phyloP scores from a whole-genome alignment of 1,140 invertebrate species.

The Pseudomyrmex pallidus region DNA sequence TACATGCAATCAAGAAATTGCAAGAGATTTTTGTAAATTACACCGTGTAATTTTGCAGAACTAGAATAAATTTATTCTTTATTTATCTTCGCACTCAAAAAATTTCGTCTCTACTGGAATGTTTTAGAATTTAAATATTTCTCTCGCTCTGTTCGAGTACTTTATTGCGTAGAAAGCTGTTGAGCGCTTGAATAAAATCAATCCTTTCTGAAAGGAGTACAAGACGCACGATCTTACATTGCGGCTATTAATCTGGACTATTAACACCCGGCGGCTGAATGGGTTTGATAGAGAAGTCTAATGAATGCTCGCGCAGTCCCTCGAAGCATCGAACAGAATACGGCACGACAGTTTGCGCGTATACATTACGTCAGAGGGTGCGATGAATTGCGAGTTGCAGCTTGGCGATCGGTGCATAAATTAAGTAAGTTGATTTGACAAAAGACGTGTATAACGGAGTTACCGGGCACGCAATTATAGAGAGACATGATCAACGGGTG shows the following conservation, averaged over 20 bases:
- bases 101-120: too few species aligned
- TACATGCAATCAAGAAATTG: too few species aligned
- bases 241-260: conserved; percentile 6
- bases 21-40: too few species aligned
- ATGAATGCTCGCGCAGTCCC: conserved; percentile 44
- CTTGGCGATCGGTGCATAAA: conserved; percentile 37
- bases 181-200: too few species aligned
- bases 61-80: too few species aligned
- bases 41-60: too few species aligned
- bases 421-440: conserved; percentile 38
- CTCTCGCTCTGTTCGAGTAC: too few species aligned
- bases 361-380: neutral
- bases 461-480: conserved; percentile 34
- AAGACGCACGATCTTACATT: neutral
- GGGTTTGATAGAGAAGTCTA: conserved; percentile 45
- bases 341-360: conserved; percentile 14
- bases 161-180: too few species aligned
- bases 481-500: conserved; percentile 20
- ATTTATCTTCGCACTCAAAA: too few species aligned
- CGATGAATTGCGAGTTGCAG: conserved; percentile 24
- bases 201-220: conserved; percentile 1
- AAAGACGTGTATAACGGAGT: conserved; percentile 17
- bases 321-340: conserved; percentile 13
- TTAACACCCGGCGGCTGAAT: conserved; percentile 45
- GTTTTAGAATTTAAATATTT: too few species aligned